Evolutionary conservation across 2,113 vertebrate genomes (phyloP).

Genomic region (Coryphaenoides rupestris): DNA sequence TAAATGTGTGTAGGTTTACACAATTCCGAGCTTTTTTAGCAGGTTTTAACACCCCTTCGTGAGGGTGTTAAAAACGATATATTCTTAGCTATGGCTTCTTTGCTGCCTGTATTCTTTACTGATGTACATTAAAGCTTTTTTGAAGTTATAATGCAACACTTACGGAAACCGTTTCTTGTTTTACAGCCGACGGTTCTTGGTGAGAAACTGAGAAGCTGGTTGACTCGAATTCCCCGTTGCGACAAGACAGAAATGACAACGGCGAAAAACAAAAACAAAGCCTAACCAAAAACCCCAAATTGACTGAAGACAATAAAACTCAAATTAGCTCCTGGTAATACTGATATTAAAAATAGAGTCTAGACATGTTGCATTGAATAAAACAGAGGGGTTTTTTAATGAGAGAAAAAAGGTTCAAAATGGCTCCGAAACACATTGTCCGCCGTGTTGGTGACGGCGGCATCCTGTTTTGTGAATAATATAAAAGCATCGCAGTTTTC

Average conservation of each 20-base stretch:
- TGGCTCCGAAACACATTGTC: constrained; percentile 35
- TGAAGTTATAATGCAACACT: background rate
- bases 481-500: constrained; percentile 53
- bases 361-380: constrained; percentile 72
- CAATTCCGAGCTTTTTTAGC: too few species aligned
- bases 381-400: constrained; percentile 55
- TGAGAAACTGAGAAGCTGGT: constrained; percentile 60
- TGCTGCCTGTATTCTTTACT: too few species aligned
- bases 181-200: constrained; percentile 33
- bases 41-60: too few species aligned
- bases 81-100: too few species aligned
- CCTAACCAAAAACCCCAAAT: constrained; percentile 58
- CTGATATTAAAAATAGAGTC: constrained; percentile 76
- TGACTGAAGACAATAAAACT: constrained; percentile 68
- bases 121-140: background rate
- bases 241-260: constrained; percentile 65
- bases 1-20: too few species aligned
- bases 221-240: constrained; percentile 57
- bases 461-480: constrained; percentile 68
- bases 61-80: too few species aligned
- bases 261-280: constrained; percentile 71
- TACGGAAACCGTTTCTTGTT: constrained; percentile 33
- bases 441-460: constrained; percentile 51
- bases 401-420: constrained; percentile 19
- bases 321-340: constrained; percentile 74